phyloP scores from a whole-genome alignment of 2,113 vertebrate genomes.

The Phaethon lepturus region DNA sequence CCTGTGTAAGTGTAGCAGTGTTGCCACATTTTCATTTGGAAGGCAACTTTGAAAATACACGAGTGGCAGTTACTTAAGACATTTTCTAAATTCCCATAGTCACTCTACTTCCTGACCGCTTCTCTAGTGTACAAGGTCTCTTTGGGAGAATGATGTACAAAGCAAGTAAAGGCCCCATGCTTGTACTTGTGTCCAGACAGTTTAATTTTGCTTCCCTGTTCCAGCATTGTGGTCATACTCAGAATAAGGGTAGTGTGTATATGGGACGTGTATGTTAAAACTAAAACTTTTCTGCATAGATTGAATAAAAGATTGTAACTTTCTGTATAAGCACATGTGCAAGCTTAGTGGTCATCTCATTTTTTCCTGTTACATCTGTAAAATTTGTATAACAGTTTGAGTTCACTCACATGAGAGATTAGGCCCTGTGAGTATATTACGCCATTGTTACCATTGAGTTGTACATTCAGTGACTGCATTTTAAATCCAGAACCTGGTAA shows the following conservation, averaged over 20 bases:
- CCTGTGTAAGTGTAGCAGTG: background rate
- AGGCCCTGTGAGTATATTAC: accelerated
- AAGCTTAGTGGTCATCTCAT: background rate
- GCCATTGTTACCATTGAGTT: background rate
- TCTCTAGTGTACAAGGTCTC: accelerated
- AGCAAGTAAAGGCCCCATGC: background rate
- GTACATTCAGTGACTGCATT: background rate
- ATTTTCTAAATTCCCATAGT: background rate
- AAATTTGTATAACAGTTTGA: background rate
- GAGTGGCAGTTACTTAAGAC: background rate
- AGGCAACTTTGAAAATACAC: background rate
- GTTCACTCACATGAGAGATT: background rate
- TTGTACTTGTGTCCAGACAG: background rate
- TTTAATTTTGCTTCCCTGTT: background rate
- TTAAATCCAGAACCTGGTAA: background rate
- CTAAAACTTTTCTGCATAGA: background rate
- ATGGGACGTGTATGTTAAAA: background rate
- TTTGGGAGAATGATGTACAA: background rate
- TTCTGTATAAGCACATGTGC: background rate
- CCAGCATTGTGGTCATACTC: background rate
- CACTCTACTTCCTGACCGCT: background rate
- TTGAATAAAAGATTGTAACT: background rate
- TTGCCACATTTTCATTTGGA: background rate
- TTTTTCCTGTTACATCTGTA: background rate
- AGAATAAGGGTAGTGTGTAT: background rate